Evolutionary conservation across 1,140 invertebrate genomes (phyloP).

Genomic region (Drosophila sp.): DNA sequence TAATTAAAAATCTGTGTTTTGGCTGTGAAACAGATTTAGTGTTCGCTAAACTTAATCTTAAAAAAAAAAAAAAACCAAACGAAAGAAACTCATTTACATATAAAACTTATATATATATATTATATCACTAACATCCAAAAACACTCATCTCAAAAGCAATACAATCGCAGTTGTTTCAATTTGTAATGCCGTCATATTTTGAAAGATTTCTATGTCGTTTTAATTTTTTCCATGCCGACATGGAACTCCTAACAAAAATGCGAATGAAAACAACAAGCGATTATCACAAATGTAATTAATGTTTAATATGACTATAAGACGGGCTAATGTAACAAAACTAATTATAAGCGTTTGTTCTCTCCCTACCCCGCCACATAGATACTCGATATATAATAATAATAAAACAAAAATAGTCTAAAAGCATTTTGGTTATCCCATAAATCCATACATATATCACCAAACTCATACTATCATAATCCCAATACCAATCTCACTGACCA

Average conservation of each 20-base stretch:
- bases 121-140: conserved; percentile 25
- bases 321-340: conserved; percentile 44
- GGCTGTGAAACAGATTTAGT: conserved; percentile 83
- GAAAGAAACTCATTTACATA: conserved; percentile 22
- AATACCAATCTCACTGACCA: conserved; percentile 23
- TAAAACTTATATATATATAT: conserved; percentile 17
- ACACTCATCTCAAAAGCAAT: conserved; percentile 20
- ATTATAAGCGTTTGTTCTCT: conserved; percentile 64
- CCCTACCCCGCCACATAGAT: conserved; percentile 31
- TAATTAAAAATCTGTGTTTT: conserved; percentile 78
- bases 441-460: conserved; percentile 3
- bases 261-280: background rate
- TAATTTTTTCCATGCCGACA: background rate
- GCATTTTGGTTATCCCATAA: conserved; percentile 46
- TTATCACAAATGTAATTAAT: conserved; percentile 31
- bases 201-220: background rate
- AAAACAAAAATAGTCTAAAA: conserved; percentile 24
- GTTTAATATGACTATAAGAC: conserved; percentile 22
- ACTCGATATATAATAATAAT: conserved; percentile 34
- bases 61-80: conserved; percentile 18
- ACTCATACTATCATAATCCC: conserved; percentile 8
- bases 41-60: conserved; percentile 57
- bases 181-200: background rate
- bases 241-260: background rate
- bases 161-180: conserved; percentile 12